phyloP scores from a whole-genome alignment of 2,888 invertebrate genomes.

The Leptogaster cylindrica region DNA sequence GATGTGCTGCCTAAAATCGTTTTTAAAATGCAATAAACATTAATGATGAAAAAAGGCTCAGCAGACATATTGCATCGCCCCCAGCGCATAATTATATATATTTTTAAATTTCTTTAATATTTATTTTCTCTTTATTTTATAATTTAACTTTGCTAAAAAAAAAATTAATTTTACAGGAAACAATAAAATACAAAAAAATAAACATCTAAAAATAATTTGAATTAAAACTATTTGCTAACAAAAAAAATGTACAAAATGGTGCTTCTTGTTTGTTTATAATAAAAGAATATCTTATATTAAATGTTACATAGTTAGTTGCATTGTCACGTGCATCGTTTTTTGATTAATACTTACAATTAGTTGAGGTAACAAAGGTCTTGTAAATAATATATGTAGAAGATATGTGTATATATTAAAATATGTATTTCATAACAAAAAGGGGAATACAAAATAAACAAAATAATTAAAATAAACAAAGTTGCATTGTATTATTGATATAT shows the following conservation, averaged over 20 bases:
- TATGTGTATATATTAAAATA: slow-evolving; percentile 21
- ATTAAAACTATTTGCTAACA: slow-evolving; percentile 4
- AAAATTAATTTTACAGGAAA: too few relatives aligned
- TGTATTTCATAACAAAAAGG: not conserved
- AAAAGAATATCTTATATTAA: too few relatives aligned
- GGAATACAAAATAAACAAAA: slow-evolving; percentile 1
- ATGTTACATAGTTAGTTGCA: too few relatives aligned
- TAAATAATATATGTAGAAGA: slow-evolving; percentile 4
- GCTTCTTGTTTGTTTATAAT: too few relatives aligned
- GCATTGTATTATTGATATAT: not conserved
- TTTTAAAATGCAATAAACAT: not conserved
- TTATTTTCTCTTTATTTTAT: slow-evolving; percentile 4
- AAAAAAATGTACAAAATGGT: slow-evolving; percentile 15
- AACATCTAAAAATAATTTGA: slow-evolving; percentile 25
- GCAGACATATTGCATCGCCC: slow-evolving; percentile 32
- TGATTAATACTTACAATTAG: slow-evolving; percentile 25
- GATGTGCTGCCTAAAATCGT: slow-evolving; percentile 24
- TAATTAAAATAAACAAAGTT: slow-evolving; percentile 10
- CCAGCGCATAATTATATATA: slow-evolving; percentile 12
- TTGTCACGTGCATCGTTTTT: slow-evolving; percentile 21
- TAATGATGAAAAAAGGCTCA: slow-evolving; percentile 22
- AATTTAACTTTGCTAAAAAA: slow-evolving; percentile 12
- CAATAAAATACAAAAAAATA: slow-evolving; percentile 11
- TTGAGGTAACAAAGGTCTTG: slow-evolving; percentile 12
- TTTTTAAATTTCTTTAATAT: not conserved